Base-by-base conservation (phyloP, 1,140 invertebrate genomes). In the Stegodyphus mimosarum region DNA sequence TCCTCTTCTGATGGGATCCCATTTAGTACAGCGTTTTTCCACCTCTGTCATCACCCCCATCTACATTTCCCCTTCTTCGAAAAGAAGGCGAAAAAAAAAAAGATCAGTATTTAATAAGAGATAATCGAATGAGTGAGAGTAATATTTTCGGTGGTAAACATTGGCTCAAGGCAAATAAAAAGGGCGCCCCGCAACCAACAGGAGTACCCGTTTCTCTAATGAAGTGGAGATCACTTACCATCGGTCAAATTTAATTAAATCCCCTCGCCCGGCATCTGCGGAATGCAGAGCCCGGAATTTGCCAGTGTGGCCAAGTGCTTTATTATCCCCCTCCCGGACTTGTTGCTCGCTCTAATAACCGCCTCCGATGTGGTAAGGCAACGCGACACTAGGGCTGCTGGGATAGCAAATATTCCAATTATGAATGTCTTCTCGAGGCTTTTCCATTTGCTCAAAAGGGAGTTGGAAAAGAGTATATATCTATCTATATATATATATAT, bases 191-290 rank as follows among this genome's bases (percentile, higher is more conserved):
- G 17, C 13, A 6, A 66, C 10, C 69, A 10, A 60, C 55, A 60
- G 15, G 55, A 60, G 5, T 60, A 60, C 55, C 55, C 55, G 55
- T 60, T 60, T 50, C 70, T 74, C 60, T 83, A 83, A 83, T 83
- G 80, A 83, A 83, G 80, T 83, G 71, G 49, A 33, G 80, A 74
- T 66, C 60, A 55, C 50, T 53, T 78, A 11, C 52, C 78, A 81
- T 81, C 80, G 70, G 80, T 83, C 80, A 83, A 83, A 83, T 83
- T 83, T 83, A 83, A 83, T 83, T 83, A 83, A 83, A 83, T 83
- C 80, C 70, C 60, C 78, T 63, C 63, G 10, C 15, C 15, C 17
- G 48, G 69, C 67, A 81, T 33, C 15, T 60, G 6, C 7, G 71
- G 80, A 83, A 83, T 83, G 71, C 71, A 52, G 70, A 18, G 53